Evolutionary conservation across 1,140 invertebrate species (phyloP), one percentile per base, ranked within the genome.

Genomic region (Macrostomum lignano): DNA sequence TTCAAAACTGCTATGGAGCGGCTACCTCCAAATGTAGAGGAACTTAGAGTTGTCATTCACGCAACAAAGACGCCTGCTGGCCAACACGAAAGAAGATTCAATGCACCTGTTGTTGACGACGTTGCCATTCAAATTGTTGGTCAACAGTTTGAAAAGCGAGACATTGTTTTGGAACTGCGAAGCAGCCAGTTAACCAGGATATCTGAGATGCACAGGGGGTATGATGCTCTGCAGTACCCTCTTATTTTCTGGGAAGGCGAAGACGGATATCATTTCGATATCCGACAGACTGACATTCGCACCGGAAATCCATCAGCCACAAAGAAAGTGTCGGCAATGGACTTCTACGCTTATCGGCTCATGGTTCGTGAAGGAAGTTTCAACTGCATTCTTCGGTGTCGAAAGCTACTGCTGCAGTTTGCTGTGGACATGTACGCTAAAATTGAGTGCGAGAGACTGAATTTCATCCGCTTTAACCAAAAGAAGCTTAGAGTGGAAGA

Each of bases 341-440:
- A 36, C 10, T 41, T 25, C 20, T 41, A 41, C 30, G 13, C 39
- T 7, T 37, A 37, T 20, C 17, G 26, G 20, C 20, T 42, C 7
- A 36, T 39, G 33, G 17, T 19, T 21, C 22, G 33, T 2, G 7
- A 36, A 11, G 25, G 20, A 7, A 14, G 29, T 13, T 14, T 31
- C 17, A 46, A 46, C 38, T 24, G 37, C 25, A 45, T 55, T 10
- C 40, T 55, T 23, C 40, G 42, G 39, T 51, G 41, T 36, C 39
- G 42, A 7, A 39, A 45, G 31, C 38, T 61, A 28, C 55, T 51
- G 38, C 45, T 55, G 36, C 47, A 59, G 40, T 58, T 42, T 41
- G 35, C 46, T 28, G 58, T 59, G 25, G 55, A 48, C 42, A 56
- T 52, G 47, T 60, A 47, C 46, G 51, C 40, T 2, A 54, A 53